Conservation (phyloP, 2,797 vertebrate species). For the Danio albolineatus region DNA sequence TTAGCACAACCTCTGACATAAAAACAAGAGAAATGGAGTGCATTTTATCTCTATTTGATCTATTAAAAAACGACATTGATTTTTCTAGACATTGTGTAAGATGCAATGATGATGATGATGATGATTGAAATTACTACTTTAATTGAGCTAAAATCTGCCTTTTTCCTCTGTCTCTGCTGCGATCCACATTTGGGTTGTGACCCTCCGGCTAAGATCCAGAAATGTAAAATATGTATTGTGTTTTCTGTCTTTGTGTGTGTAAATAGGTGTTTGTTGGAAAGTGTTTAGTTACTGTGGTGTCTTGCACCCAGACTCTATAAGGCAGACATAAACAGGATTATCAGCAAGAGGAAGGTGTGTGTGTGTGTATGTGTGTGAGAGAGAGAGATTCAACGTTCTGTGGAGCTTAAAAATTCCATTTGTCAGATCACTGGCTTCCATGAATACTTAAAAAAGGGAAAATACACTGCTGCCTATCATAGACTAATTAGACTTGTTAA, state of each 20-base stretch:
- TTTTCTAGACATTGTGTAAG: neutral
- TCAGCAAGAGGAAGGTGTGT: slow-evolving; percentile 76
- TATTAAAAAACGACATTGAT: neutral
- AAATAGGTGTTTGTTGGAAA: slow-evolving; percentile 46
- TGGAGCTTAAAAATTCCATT: slow-evolving; percentile 85
- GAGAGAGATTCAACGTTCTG: slow-evolving; percentile 76
- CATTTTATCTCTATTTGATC: neutral
- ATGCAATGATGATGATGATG: neutral
- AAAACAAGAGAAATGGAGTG: neutral
- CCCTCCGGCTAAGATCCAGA: neutral
- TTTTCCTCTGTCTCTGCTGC: neutral
- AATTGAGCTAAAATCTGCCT: too few species aligned
- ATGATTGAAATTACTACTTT: neutral
- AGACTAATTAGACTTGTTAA: slow-evolving; percentile 84
- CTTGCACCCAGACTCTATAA: slow-evolving; percentile 73
- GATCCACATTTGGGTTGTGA: slow-evolving; percentile 1
- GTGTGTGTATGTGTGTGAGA: slow-evolving; percentile 54
- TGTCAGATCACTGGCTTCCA: slow-evolving; percentile 86
- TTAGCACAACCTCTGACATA: neutral
- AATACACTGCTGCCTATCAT: slow-evolving; percentile 77
- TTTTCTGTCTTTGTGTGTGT: slow-evolving; percentile 58
- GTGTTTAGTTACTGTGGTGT: slow-evolving; percentile 55
- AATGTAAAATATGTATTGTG: slow-evolving; percentile 38
- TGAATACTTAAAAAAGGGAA: slow-evolving; percentile 83
- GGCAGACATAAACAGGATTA: slow-evolving; percentile 82